Percentiles rank a stretch among this genome's conserved stretches.
phyloP scores from a whole-genome alignment of 2,113 vertebrate species.

The Leptosomus discolor region DNA sequence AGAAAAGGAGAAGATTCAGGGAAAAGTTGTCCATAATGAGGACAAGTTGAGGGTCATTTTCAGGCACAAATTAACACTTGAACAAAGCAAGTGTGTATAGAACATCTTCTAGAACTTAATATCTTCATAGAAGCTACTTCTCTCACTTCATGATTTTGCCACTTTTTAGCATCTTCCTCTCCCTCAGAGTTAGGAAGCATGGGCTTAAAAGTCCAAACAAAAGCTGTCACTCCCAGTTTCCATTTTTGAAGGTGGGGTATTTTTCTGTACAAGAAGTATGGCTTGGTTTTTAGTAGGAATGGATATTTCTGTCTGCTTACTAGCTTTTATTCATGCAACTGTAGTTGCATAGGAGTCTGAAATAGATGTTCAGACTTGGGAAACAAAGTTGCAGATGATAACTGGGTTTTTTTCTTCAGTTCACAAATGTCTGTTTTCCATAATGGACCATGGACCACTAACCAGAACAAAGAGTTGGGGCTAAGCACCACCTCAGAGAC shows the following conservation, averaged over 20 bases:
- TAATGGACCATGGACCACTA: neutral
- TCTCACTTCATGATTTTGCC: neutral
- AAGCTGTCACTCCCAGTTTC: neutral
- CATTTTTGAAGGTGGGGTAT: neutral
- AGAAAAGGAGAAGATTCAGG: neutral
- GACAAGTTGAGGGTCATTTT: neutral
- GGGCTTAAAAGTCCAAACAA: neutral
- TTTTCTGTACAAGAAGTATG: neutral
- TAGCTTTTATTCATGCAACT: neutral
- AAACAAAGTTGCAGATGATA: neutral
- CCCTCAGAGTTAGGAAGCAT: neutral
- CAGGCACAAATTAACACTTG: neutral
- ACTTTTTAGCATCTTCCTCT: neutral
- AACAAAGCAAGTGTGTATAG: neutral
- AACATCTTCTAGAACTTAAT: neutral
- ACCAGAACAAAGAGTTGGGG: neutral
- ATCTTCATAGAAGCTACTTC: neutral
- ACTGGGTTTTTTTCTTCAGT: accelerated
- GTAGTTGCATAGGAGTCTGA: accelerated
- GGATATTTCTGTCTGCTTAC: neutral
- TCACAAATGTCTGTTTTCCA: neutral
- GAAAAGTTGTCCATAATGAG: neutral
- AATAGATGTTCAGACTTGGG: neutral
- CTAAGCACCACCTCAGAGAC: neutral
- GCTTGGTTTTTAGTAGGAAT: neutral